Evolutionary conservation across 2,888 invertebrate genomes (phyloP).

Genomic region (Parasteatoda lunata): DNA sequence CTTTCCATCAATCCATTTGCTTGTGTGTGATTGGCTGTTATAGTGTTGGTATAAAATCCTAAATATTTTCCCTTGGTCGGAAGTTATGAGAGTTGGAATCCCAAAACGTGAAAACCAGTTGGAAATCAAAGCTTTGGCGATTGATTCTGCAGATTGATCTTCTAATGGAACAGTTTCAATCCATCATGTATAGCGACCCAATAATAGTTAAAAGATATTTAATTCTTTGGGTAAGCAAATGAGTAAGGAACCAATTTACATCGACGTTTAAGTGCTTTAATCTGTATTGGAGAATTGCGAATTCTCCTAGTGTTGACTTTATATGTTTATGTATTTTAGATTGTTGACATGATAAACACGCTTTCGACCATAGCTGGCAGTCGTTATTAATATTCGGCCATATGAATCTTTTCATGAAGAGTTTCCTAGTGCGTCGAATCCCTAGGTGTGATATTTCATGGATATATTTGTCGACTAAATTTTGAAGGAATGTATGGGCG

Average conservation of each 20-base stretch:
- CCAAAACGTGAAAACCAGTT: conserved; percentile 75
- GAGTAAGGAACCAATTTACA: conserved; percentile 37
- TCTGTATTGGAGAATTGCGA: neutral
- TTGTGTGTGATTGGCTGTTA: conserved; percentile 71
- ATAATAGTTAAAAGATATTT: neutral
- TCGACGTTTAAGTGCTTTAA: conserved; percentile 55
- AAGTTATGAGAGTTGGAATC: conserved; percentile 72
- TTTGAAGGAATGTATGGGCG: conserved; percentile 13
- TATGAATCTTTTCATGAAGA: neutral
- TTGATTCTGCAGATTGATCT: conserved; percentile 74
- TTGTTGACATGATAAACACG: conserved; percentile 58
- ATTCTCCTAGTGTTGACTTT: conserved; percentile 9
- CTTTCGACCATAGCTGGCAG: no score
- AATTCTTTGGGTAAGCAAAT: conserved; percentile 1
- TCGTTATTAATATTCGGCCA: neutral
- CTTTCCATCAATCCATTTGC: conserved; percentile 7
- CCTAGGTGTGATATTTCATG: conserved; percentile 14
- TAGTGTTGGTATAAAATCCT: conserved; percentile 67
- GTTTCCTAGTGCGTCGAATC: neutral
- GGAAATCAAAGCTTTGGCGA: conserved; percentile 72
- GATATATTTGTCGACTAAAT: conserved; percentile 9
- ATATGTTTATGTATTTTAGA: conserved; percentile 63
- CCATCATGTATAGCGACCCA: conserved; percentile 72
- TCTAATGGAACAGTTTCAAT: conserved; percentile 73
- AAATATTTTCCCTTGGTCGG: conserved; percentile 71